A percentile compares a stretch with the other conserved stretches of the same genome.
Conservation (phyloP, 1,140 invertebrate genomes). For the Rhysida immarginata region DNA sequence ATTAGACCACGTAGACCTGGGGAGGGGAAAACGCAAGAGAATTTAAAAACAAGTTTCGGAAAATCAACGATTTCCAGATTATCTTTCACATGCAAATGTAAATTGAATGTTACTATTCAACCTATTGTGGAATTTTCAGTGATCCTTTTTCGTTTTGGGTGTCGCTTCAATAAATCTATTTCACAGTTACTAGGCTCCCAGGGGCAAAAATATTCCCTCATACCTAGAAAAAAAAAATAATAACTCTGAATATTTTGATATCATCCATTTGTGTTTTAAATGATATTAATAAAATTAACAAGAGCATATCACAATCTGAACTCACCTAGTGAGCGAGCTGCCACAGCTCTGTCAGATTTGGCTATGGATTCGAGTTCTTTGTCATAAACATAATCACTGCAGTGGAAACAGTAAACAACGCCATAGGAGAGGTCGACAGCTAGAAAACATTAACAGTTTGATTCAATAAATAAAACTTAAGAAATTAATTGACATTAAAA, state of each 20-base stretch:
- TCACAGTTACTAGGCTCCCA: slow-evolving; percentile 68
- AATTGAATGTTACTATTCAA: slow-evolving; percentile 19
- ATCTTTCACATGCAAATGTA: neutral
- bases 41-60: too few species aligned
- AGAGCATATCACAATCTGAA: neutral
- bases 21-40: too few species aligned
- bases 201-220: slow-evolving; percentile 49
- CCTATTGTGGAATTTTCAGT: slow-evolving; percentile 68
- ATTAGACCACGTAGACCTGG: slow-evolving; percentile 75
- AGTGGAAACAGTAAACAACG: slow-evolving; percentile 77
- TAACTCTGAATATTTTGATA: too few species aligned
- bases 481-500: too few species aligned
- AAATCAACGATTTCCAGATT: too few species aligned
- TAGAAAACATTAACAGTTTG: too few species aligned
- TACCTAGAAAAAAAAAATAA: slow-evolving; percentile 26
- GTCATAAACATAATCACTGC: slow-evolving; percentile 85
- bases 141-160: slow-evolving; percentile 60
- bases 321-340: slow-evolving; percentile 38
- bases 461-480: too few species aligned
- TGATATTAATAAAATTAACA: neutral
- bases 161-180: slow-evolving; percentile 45
- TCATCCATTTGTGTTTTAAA: too few species aligned
- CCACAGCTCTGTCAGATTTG: slow-evolving; percentile 41
- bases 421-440: slow-evolving; percentile 77
- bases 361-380: slow-evolving; percentile 42